phyloP scores from a whole-genome alignment of 2,113 vertebrate genomes.

The Diglossa brunneiventris region DNA sequence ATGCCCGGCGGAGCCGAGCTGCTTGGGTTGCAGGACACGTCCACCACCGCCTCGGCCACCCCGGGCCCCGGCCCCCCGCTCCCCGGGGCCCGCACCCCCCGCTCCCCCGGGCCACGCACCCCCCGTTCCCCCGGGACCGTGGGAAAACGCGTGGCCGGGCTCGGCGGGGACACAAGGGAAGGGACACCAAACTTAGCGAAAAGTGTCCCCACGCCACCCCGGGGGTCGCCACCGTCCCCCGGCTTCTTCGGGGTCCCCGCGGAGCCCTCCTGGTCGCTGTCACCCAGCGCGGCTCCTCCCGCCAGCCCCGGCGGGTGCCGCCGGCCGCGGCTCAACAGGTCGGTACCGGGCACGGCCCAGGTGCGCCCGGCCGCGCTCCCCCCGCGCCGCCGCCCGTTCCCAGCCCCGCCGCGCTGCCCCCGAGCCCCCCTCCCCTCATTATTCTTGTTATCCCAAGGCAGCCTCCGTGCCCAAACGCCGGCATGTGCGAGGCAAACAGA shows the following conservation, averaged over 20 bases:
- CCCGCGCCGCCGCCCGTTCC: background rate
- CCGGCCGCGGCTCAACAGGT: background rate
- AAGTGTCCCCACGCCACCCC: background rate
- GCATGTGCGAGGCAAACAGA: constrained; percentile 83
- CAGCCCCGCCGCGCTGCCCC: background rate
- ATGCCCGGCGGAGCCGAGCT: too few relatives aligned
- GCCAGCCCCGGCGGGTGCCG: too few relatives aligned
- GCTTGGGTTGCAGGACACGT: too few relatives aligned
- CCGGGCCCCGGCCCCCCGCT: too few relatives aligned
- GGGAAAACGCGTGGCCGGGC: background rate
- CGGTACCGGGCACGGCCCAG: background rate
- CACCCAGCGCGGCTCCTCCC: too few relatives aligned
- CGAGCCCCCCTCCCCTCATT: background rate
- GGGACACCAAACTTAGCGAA: background rate
- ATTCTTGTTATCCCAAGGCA: constrained; percentile 67
- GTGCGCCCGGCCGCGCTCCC: background rate
- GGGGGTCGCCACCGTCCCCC: too few relatives aligned
- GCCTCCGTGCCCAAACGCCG: constrained; percentile 73
- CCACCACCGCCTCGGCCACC: too few relatives aligned
- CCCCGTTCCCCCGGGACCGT: background rate
- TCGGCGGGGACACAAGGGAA: too few relatives aligned
- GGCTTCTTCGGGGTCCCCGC: too few relatives aligned
- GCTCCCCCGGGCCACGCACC: too few relatives aligned
- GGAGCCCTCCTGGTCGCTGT: too few relatives aligned
- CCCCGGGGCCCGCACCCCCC: too few relatives aligned